Conservation (phyloP, 2,113 vertebrate species). For the Cygnus atratus region DNA sequence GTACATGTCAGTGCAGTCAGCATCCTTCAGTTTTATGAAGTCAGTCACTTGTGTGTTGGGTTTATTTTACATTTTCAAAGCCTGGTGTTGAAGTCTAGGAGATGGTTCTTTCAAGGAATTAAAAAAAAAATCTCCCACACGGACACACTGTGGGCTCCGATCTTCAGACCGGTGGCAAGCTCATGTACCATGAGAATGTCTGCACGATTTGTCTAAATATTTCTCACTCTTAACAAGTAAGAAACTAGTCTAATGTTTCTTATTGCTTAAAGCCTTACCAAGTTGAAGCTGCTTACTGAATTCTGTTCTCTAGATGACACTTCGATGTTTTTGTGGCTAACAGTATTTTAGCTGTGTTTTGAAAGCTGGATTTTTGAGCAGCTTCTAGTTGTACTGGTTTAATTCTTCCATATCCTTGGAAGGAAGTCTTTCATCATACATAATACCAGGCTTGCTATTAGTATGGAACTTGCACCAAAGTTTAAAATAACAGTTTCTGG, state of each 20-base stretch:
- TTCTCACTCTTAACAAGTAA: not conserved
- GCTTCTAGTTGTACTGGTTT: not conserved
- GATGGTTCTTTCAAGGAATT: not conserved
- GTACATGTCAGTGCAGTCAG: not conserved
- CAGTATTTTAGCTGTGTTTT: not conserved
- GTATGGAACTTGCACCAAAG: not conserved
- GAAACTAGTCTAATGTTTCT: not conserved
- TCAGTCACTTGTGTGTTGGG: not conserved
- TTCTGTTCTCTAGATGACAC: not conserved
- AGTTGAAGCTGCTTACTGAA: not conserved
- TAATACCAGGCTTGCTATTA: not conserved
- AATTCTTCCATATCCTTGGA: not conserved
- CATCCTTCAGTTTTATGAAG: not conserved
- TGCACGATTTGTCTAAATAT: not conserved
- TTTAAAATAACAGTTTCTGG: not conserved
- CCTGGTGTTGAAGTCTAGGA: not conserved
- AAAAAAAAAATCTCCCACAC: not conserved
- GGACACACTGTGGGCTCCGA: accelerated
- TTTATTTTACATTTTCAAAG: not conserved
- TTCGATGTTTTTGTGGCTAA: not conserved
- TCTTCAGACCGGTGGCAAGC: not conserved
- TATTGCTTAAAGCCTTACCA: not conserved
- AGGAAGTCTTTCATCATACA: not conserved
- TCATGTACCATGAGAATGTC: accelerated
- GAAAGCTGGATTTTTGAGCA: not conserved